Base-by-base conservation (phyloP, 1,140 invertebrate species). In the Micrasema minimum region DNA sequence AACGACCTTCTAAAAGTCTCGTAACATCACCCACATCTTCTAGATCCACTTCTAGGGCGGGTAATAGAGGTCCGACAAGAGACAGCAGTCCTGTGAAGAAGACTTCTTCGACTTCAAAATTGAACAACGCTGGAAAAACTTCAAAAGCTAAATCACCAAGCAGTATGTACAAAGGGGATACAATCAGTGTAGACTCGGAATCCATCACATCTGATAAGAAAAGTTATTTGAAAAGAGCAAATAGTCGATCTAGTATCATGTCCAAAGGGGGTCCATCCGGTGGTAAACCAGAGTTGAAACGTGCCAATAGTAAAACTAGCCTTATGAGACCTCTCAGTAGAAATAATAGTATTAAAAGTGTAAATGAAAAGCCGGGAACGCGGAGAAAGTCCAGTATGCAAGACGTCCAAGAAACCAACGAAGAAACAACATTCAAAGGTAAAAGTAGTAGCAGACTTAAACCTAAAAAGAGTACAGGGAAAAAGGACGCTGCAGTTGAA, bases 341-440 rank as follows among this genome's bases (percentile, higher is more conserved):
- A 66, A 82, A 81, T 22, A 83, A 79, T 69, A 85, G 83, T 75
- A 79, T 82, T 16, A 84, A 84, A 77, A 72, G 74, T 53, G 62
- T 50, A 10, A 75, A 70, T 65, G 82, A 83, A 57, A 84, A 84
- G 72, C 81, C 82, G 16, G 81, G 80, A 12, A 77, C 70, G 80
- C 11, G 75, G 76, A 53, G 80, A 79, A 72, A 76, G 75, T 50
- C 55, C 12, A 64, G 46, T 16, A 45, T 69, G 31, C 61, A 69
- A 51, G 48, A 64, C 22, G 46, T 69, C n/a, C 57, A 69, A 43
- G 67, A 69, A 41, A 72, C 61, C 11, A 62, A 14, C 7, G 71
- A 72, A 66, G 82, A 83, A 80, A 69, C 74, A 72, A 65, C 67
- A 62, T 69, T 72, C 46, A 66, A 72, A 50, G 48, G 48, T 16